A percentile compares a stretch with the other conserved stretches of the same genome.
These are phyloP conservation scores for Rapana venosa DNA, from an alignment of 2,888 invertebrate species.

Conservation along the genomic window DNA sequence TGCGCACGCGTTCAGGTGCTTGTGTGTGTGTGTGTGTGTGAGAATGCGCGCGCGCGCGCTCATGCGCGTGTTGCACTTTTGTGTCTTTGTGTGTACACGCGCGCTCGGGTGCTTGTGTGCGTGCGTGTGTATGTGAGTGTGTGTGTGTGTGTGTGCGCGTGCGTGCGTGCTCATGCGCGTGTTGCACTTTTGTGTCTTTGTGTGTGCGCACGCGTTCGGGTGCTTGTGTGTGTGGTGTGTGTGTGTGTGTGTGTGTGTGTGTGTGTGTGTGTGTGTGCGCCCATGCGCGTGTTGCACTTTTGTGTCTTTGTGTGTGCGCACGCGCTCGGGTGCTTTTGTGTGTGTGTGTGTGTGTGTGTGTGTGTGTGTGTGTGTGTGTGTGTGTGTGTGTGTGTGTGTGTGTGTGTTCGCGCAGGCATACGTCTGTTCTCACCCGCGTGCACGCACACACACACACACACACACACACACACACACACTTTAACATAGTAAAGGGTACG, in stretches of 20 bases:
- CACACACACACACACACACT: conserved; percentile 13
- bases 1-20: background rate
- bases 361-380: background rate
- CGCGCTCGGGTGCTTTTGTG: too few relatives aligned
- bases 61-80: background rate
- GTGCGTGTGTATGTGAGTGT: background rate
- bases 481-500: background rate
- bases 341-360: background rate
- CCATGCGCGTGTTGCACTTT: background rate
- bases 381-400: background rate
- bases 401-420: background rate
- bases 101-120: background rate
- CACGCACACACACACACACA: conserved; percentile 1
- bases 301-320: background rate
- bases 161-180: too few relatives aligned
- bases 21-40: background rate
- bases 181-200: background rate
- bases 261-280: too few relatives aligned
- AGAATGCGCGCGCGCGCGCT: background rate
- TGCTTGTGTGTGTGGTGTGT: background rate
- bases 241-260: conserved; percentile 1
- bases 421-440: background rate
- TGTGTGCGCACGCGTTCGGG: background rate
- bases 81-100: background rate
- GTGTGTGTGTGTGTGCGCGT: too few relatives aligned